Evolutionary conservation across 2,797 vertebrate species (phyloP).

Genomic region (Poeciliopsis gracilis): DNA sequence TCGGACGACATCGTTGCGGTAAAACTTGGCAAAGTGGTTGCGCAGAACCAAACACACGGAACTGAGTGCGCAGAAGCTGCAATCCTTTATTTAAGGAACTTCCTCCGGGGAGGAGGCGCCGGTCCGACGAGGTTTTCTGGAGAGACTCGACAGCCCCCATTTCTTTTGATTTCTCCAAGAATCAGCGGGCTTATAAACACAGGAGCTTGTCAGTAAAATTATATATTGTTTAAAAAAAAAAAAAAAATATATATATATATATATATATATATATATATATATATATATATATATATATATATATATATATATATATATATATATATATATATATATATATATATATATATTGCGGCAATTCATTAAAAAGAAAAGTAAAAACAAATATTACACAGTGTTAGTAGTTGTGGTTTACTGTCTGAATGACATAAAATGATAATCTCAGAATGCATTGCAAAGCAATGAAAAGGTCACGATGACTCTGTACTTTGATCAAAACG

Average conservation of each 20-base stretch:
- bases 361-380: background rate
- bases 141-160: background rate
- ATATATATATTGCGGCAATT: background rate
- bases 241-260: no score
- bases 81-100: background rate
- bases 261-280: no score
- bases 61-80: background rate
- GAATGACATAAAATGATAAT: background rate
- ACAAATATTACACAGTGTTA: no score
- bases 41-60: background rate
- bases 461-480: background rate
- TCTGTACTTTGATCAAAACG: conserved; percentile 6
- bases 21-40: background rate
- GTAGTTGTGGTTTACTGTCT: background rate
- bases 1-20: background rate
- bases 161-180: background rate
- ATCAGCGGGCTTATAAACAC: background rate
- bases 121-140: background rate
- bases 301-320: no score
- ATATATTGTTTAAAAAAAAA: background rate
- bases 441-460: background rate
- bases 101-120: background rate
- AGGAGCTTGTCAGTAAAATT: background rate
- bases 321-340: no score
- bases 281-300: no score